phyloP scores from a whole-genome alignment of 2,113 vertebrate genomes.

The Erythrolamprus reginae region DNA sequence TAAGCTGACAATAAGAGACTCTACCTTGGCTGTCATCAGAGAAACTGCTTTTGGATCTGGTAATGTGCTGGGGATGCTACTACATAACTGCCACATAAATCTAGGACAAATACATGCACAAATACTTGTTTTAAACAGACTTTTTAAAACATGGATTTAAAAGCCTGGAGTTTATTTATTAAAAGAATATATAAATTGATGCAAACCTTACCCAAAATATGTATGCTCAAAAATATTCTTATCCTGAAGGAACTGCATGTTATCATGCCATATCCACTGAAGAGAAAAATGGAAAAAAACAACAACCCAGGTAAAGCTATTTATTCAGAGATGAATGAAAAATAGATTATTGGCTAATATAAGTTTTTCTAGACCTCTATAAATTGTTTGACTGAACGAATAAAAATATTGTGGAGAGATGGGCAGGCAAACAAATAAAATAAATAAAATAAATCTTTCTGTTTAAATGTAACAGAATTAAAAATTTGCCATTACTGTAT shows the following conservation, averaged over 20 bases:
- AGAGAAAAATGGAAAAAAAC: constrained; percentile 62
- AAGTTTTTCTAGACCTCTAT: not conserved
- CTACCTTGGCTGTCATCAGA: constrained; percentile 98
- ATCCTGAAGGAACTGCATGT: constrained; percentile 99
- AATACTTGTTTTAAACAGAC: constrained; percentile 11
- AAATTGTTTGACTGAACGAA: not conserved
- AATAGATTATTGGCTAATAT: constrained; percentile 15
- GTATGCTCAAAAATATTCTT: constrained; percentile 99
- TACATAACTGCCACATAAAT: constrained; percentile 99
- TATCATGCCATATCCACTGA: constrained; percentile 99
- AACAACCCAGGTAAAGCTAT: constrained; percentile 57
- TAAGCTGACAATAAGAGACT: not conserved
- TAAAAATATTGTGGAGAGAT: not conserved
- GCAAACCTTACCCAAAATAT: constrained; percentile 92
- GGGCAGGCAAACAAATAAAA: not conserved
- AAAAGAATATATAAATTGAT: constrained; percentile 42
- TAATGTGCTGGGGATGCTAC: constrained; percentile 96
- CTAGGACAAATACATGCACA: constrained; percentile 68
- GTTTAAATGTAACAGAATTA: constrained; percentile 21
- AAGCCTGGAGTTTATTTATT: constrained; percentile 17
- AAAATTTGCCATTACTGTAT: not conserved
- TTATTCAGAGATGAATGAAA: constrained; percentile 47
- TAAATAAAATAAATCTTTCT: not conserved
- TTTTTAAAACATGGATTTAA: constrained; percentile 47
- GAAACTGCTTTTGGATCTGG: constrained; percentile 97